These are phyloP conservation scores for Neoseiulus cucumeris DNA, from an alignment of 1,140 invertebrate species.

Conservation along the genomic window DNA sequence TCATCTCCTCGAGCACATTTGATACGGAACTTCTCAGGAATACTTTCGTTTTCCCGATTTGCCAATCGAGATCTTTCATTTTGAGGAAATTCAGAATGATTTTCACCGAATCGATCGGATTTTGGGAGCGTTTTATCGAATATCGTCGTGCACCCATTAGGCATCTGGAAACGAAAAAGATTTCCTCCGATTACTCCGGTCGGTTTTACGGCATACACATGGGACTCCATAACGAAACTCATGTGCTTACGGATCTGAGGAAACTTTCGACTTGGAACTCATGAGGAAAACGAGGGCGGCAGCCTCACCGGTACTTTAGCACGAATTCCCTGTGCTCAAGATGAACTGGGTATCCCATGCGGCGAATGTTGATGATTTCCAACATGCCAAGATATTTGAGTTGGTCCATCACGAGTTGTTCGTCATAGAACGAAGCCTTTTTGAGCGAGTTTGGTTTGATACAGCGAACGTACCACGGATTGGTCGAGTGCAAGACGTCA, in stretches of 20 bases:
- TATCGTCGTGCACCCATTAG: neutral
- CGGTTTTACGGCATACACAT: neutral
- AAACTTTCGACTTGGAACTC: neutral
- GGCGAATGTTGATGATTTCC: slow-evolving; percentile 74
- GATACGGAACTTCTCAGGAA: slow-evolving; percentile 64
- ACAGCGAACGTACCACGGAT: slow-evolving; percentile 84
- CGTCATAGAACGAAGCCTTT: slow-evolving; percentile 57
- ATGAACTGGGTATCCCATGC: slow-evolving; percentile 76
- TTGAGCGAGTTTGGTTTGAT: slow-evolving; percentile 85
- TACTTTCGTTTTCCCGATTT: slow-evolving; percentile 72
- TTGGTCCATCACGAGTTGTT: slow-evolving; percentile 65
- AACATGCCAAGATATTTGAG: slow-evolving; percentile 83
- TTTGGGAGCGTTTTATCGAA: slow-evolving; percentile 10
- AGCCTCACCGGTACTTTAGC: slow-evolving; percentile 49
- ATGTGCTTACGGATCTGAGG: neutral
- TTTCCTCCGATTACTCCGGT: neutral
- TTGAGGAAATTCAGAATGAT: slow-evolving; percentile 35
- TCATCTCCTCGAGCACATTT: slow-evolving; percentile 60
- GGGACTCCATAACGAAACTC: neutral
- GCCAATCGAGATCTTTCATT: slow-evolving; percentile 56
- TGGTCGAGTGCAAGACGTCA: slow-evolving; percentile 70
- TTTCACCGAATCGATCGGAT: slow-evolving; percentile 19
- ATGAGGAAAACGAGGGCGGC: no score
- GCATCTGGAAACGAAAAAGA: neutral
- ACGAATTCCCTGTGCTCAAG: slow-evolving; percentile 54